Base-by-base conservation (phyloP, 2,888 invertebrate genomes). In the Plagodis dolabraria region DNA sequence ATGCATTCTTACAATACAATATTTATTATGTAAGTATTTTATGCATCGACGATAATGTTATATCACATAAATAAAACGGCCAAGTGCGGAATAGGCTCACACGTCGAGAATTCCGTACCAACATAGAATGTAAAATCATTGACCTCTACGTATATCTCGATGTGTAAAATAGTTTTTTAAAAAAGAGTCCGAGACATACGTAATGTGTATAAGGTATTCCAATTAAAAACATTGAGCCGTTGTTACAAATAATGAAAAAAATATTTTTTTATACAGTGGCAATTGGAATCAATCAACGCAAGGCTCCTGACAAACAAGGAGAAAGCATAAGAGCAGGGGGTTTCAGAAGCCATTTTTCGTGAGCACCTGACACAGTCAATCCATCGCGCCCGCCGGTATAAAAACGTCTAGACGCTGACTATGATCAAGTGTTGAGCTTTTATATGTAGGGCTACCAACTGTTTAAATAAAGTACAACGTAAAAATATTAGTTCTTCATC, bases 341-440 rank as follows among this genome's bases (percentile, higher is more conserved):
- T 69, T 66, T 63, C 68, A 66, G 65, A 65, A 77, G 80, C 79
- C 82, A 86, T 86, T 85, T 86, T 86, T 85, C 85, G 73, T 78
- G 74, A 77, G 75, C 83, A 83, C 82, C 82, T 82, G 85, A 83
- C 84, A 83, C 79, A 71, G 73, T 76, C 80, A 79, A 85, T 86
- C 83, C 77, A 84, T 85, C 81, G 79, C 68, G 68, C 67, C 74
- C 73, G 71, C 1, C 74, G 77, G 79, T 80, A 84, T 83, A 86
- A 86, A 86, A 86, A 86, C 83, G 84, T 87, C 86, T 69, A 74
- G 71, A 78, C 79, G 72, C 48, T 83, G 85, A 85, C 87, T 86
- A 85, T 86, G 87, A 88, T 86, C 84, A 86, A 87, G 81, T 82
- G 76, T 57, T 72, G 66, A 71, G 66, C 72, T 68, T 69, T 79